Conservation (phyloP, 2,888 invertebrate species). For the Eustalomyia histrio region DNA sequence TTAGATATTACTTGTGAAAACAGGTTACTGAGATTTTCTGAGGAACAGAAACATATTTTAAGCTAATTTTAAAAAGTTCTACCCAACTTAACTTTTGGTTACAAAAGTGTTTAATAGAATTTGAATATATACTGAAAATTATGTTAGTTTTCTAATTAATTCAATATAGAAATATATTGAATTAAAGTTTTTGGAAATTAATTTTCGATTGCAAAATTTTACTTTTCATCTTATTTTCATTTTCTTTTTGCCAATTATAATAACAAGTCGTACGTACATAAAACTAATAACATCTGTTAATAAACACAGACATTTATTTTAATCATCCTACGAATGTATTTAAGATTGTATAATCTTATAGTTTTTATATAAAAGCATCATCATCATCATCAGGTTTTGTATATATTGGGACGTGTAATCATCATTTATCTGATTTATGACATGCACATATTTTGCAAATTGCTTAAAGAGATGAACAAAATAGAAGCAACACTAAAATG, state of each 20-base stretch:
- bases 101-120: too few species aligned
- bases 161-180: too few species aligned
- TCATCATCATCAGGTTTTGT: constrained; percentile 40
- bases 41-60: too few species aligned
- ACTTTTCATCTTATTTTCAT: background rate
- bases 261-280: background rate
- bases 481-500: background rate
- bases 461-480: constrained; percentile 34
- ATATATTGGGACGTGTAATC: constrained; percentile 53
- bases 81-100: too few species aligned
- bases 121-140: too few species aligned
- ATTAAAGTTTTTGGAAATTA: too few species aligned
- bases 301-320: constrained; percentile 45
- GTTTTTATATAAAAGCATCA: constrained; percentile 33
- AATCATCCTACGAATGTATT: constrained; percentile 43
- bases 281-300: constrained; percentile 44
- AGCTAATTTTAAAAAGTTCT: too few species aligned
- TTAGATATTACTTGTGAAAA: too few species aligned
- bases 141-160: too few species aligned
- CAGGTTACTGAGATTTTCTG: too few species aligned
- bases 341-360: constrained; percentile 47
- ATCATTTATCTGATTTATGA: constrained; percentile 64
- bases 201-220: background rate
- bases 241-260: background rate
- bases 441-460: constrained; percentile 61